Evolutionary conservation across 2,113 vertebrate species (phyloP), one percentile per base, ranked within the genome.

Genomic region (Camelus dromedarius): DNA sequence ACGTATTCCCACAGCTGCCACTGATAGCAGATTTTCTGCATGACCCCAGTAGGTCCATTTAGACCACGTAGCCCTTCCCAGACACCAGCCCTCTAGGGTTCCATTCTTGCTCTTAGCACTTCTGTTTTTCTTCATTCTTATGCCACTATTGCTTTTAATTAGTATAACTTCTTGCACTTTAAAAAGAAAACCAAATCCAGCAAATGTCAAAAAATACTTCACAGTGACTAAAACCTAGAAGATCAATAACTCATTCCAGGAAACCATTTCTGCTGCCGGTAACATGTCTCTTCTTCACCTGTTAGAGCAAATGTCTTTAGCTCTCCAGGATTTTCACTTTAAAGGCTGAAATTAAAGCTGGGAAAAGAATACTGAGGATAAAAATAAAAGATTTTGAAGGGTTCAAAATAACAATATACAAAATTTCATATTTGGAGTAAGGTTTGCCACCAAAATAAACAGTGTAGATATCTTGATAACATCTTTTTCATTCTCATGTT

Each of bases 121-220:
- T 67, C 42, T 22, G 5, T 22, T 82, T 69, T 67, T 32, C n/a
- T 86, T 70, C 24, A 52, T 60, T 35, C 42, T 32, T 69, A 9
- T 69, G 35, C 28, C 76, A 46, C 35, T 73, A 16, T 30, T 60
- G 52, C 72, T 93, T 89, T 75, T 72, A 46, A 42, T 84, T 38
- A 66, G 19, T 64, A 15, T 26, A 89, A 75, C 22, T 56, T 35
- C 73, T 42, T 32, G 12, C 52, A 56, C 72, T 89, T 87, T 76
- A 86, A 86, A 89, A 93, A 76, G 24, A 85, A 85, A 87, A 26
- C 54, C 56, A 72, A 87, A 8, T 77, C 90, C 64, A 83, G 12
- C 28, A 22, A 72, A 94, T 92, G 46, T 94, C 77, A 86, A 54
- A 76, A 94, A 89, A 46, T 66, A 70, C 10, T 72, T 77, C 52